Evolutionary conservation across 2,113 vertebrate genomes (phyloP), one percentile per base, ranked within the genome.

Genomic region (Tragelaphus strepsiceros): DNA sequence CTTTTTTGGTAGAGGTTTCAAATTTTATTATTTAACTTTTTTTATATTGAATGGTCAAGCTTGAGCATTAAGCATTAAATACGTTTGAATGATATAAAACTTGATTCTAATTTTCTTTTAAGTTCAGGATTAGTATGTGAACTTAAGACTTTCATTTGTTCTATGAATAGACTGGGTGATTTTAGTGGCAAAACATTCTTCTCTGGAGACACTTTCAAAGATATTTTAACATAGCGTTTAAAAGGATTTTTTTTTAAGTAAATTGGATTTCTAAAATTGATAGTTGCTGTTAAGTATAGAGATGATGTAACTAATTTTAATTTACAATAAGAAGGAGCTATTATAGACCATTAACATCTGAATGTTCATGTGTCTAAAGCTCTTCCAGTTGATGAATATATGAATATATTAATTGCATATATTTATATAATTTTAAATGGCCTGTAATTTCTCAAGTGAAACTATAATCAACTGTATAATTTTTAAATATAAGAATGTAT

Each of bases 231-330:
- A 11, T 3, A 67, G 8, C 80, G n/a, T 53, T n/a, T 91, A 17
- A 88, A 93, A 97, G 12, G 16, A 53, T 46, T 80, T 97, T 54
- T 93, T 84, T 39, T 39, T 39, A 39, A 39, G 35, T 39, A 39
- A 39, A 39, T 39, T 39, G 35, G 35, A 39, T 39, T 39, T 39
- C 92, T 95, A 91, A 86, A 97, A 93, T 96, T 92, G 56, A 97
- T 81, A 32, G 26, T 77, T 35, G 7, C 28, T 97, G n/a, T 35
- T 96, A 46, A 96, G 22, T 94, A 78, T 96, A 91, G 80, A 94
- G 67, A 93, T 92, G 58, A 94, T 86, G 53, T 78, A 94, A 53
- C 94, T 94, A 0, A 58, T 97, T 98, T 97, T 43, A 93, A 46
- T 96, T 98, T 96, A 17, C 1, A 56, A 1, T 59, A 71, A 15